Evolutionary conservation across 1,140 invertebrate genomes (phyloP).

Genomic region (Ceratina japonica): DNA sequence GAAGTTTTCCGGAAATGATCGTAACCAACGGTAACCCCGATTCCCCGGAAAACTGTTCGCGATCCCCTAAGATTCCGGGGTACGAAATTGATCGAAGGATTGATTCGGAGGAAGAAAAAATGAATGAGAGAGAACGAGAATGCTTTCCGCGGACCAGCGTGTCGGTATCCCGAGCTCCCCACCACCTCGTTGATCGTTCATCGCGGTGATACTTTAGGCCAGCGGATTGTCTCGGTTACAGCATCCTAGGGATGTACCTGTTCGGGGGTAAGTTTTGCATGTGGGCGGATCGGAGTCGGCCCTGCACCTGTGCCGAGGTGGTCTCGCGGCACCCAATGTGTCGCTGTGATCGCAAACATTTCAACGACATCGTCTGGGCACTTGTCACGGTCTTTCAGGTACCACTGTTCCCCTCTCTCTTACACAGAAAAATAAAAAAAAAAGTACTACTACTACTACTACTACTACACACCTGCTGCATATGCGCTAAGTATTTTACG

Average conservation of each 20-base stretch:
- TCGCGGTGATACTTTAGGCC: slow-evolving; percentile 72
- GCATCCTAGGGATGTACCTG: slow-evolving; percentile 98
- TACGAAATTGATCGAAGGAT: background rate
- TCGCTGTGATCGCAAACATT: slow-evolving; percentile 97
- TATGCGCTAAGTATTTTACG: slow-evolving; percentile 26
- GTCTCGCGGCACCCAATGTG: slow-evolving; percentile 91
- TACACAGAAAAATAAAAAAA: slow-evolving; percentile 18
- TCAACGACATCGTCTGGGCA: slow-evolving; percentile 97
- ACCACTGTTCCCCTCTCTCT: slow-evolving; percentile 73
- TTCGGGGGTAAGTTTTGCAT: slow-evolving; percentile 99
- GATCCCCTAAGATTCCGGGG: no score
- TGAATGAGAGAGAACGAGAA: slow-evolving; percentile 10
- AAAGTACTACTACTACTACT: no score
- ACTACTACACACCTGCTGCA: slow-evolving; percentile 11
- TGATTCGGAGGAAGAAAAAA: background rate
- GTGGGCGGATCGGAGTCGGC: slow-evolving; percentile 90
- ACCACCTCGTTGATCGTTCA: slow-evolving; percentile 37
- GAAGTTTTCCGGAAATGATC: no score
- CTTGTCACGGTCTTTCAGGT: slow-evolving; percentile 98
- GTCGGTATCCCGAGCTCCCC: background rate
- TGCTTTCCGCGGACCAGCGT: slow-evolving; percentile 11
- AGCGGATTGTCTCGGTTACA: slow-evolving; percentile 82
- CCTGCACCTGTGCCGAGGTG: slow-evolving; percentile 95
- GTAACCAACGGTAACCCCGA: background rate
- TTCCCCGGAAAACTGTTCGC: background rate